Conservation (phyloP, 2,888 invertebrate genomes). For the Gari tellinella region DNA sequence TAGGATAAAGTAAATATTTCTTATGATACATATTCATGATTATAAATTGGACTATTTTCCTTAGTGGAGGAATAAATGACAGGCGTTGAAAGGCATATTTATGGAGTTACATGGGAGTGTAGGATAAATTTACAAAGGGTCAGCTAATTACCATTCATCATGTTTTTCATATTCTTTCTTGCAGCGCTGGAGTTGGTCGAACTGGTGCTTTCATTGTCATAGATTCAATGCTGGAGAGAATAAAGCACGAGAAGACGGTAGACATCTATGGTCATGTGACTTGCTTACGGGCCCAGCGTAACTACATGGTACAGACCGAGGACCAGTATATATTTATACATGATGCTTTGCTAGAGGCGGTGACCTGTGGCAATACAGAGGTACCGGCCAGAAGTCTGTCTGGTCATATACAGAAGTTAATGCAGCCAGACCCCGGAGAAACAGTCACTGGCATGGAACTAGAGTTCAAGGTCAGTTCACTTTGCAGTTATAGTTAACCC, state of each 20-base stretch:
- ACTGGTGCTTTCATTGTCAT: constrained; percentile 99
- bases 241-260: constrained; percentile 98
- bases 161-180: constrained; percentile 62
- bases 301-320: constrained; percentile 99
- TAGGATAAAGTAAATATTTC: no score
- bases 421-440: constrained; percentile 88
- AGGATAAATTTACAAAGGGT: neutral
- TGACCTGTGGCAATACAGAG: constrained; percentile 98
- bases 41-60: no score
- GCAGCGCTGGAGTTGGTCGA: constrained; percentile 92
- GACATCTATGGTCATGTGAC: constrained; percentile 99
- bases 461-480: constrained; percentile 80
- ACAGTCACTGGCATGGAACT: constrained; percentile 83
- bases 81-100: no score
- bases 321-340: constrained; percentile 99
- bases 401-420: constrained; percentile 96
- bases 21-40: no score
- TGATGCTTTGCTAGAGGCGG: constrained; percentile 98
- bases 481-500: no score
- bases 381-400: constrained; percentile 97
- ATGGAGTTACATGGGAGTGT: neutral
- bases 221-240: constrained; percentile 98
- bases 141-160: neutral
- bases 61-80: no score
- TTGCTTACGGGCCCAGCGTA: constrained; percentile 97